Evolutionary conservation across 2,797 vertebrate species (phyloP), one percentile per base, ranked within the genome.

Genomic region (Cyprinella venusta): DNA sequence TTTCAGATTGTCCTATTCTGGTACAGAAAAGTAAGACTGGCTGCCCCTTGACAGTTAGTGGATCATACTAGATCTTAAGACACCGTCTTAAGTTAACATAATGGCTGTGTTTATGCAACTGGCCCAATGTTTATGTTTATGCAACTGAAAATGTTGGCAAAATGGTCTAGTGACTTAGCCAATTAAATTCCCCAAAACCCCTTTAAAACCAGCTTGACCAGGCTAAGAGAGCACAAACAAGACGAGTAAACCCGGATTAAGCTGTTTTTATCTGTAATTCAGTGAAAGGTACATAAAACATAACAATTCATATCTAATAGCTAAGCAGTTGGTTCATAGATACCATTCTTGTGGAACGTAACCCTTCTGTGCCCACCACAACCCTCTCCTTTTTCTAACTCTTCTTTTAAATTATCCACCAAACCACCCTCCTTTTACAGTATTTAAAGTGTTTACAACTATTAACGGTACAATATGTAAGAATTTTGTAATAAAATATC

Each of bases 361-460:
- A 64, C 16, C 21, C 56, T 38, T 61, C 8, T 65, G 10, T 59
- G 75, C 5, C n/a, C 74, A 63, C 21, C 74, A 63, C 21, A 61
- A 8, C 15, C 1, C 16, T 61, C 72, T 21, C 36, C 38, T 56
- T 38, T 40, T 45, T 63, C 40, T 7, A n/a, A 65, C 7, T 36
- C 5, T 61, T 52, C 48, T 36, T 54, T 74, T 74, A 19, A 82
- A 30, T 59, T 40, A 38, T 42, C 59, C 59, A 38, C 6, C 61
- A 26, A 50, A 65, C 2, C 1, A 2, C 40, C 45, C 38, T 64
- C 54, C n/a, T 56, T 79, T 68, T 54, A 54, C n/a, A 54, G 15
- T 65, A 77, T 76, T 68, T 80, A 65, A 80, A 45, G 6, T 45
- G 36, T 48, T 56, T 59, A 56, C 79, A 63, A 45, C 75, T 64